Evolutionary conservation across 2,888 invertebrate species (phyloP), one percentile per base, ranked within the genome.

Genomic region (Lasioglossum zephyrum): DNA sequence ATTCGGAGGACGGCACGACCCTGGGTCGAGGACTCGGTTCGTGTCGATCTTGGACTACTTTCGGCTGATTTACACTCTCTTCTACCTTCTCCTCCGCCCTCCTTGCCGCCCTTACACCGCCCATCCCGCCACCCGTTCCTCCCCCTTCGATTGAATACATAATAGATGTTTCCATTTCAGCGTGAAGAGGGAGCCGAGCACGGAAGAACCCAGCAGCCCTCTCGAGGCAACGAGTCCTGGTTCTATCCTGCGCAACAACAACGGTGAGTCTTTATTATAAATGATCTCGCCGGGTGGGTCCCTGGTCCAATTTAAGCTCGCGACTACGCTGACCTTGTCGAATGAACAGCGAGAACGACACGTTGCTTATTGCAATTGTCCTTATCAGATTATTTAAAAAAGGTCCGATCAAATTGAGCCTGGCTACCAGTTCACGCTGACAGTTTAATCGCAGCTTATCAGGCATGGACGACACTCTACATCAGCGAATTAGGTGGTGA

Each of bases 171-270:
- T 93, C 85, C 87, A 92, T 93, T 94, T 90, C 92, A 95, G 95
- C 88, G 95, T 95, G 90, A 95, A 95, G 91, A 93, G 93, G 90
- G 94, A 95, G 90, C 94, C 94, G 82, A 93, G 93, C 90, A 92
- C 92, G 89, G 94, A 95, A 89, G 94, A 95, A 82, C 93, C 94
- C 83, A 94, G 92, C 93, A 95, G 94, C 91, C 94, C 94, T 92
- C 92, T 95, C 83, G 95, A 95, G 92, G 94, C 95, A 81, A 93
- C 94, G 91, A 95, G 95, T 91, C 95, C 95, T 77, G 94, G 94
- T 82, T 95, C 95, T 85, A 95, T 94, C 90, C 91, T 95, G 88
- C 94, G 94, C 92, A 95, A 94, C 93, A 94, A 93, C 92, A 94
- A 93, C 93, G 95, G 95, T 95, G 91, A 95, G 95, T 93, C 74